Conservation (phyloP, 2,888 invertebrate species). For the Apomyelois bistriatella region DNA sequence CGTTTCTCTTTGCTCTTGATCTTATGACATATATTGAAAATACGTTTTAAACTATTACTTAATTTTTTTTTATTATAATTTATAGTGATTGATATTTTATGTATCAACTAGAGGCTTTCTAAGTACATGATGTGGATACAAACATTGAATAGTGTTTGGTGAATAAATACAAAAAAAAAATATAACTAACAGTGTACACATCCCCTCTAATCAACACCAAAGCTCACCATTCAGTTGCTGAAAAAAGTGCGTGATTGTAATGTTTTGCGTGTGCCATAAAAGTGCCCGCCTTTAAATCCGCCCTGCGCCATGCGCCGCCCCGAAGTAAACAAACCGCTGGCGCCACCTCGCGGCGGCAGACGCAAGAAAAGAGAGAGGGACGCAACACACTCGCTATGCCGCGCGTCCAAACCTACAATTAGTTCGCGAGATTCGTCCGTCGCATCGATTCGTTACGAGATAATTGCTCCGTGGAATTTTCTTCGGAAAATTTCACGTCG, state of each 20-base stretch:
- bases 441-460: conserved; percentile 77
- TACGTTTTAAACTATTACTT: too few relatives aligned
- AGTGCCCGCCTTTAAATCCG: conserved; percentile 63
- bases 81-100: too few relatives aligned
- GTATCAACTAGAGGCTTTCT: too few relatives aligned
- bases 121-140: not conserved
- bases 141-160: not conserved
- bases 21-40: too few relatives aligned
- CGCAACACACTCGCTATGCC: conserved; percentile 37
- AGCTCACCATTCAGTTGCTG: conserved; percentile 28
- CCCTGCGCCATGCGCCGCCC: conserved; percentile 66
- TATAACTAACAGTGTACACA: conserved; percentile 6
- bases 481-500: conserved; percentile 43
- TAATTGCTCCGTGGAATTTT: conserved; percentile 71
- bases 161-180: not conserved
- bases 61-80: too few relatives aligned
- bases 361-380: conserved; percentile 51
- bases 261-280: conserved; percentile 56
- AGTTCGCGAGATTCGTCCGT: conserved; percentile 78
- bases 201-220: conserved; percentile 15
- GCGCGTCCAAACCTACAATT: conserved; percentile 69
- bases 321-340: conserved; percentile 51
- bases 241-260: conserved; percentile 43
- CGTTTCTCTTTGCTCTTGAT: too few relatives aligned
- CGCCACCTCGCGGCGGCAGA: conserved; percentile 44